Base-by-base conservation (phyloP, 2,888 invertebrate species). In the Aleiodes leptofemur region DNA sequence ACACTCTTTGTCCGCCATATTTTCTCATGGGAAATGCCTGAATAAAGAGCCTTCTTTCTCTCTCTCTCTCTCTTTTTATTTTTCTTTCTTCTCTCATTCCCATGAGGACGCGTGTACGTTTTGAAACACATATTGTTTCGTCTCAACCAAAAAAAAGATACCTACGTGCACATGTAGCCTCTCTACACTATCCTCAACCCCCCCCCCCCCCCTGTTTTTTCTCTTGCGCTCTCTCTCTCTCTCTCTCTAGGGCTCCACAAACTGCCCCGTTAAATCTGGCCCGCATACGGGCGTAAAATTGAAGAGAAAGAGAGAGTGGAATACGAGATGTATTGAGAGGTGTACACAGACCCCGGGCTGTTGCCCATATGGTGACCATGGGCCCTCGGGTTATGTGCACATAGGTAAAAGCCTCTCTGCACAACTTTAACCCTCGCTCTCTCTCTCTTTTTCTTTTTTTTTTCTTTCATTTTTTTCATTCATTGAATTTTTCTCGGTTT, bases 311-410 rank as follows among this genome's bases (percentile, higher is more conserved):
- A 50, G 13, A 57, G 57, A 69, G 14, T n/a, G 53, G 13, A 66
- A 66, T 66, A 66, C 68, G 68, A 68, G 50, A 51, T 31, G 50
- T 50, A 59, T 29, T 68, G 68, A 59, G 68, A 76, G 69, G 69
- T 72, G 69, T 43, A 76, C 74, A 81, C 78, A 74, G 76, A 81
- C 85, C 85, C 81, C 82, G 82, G 85, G 83, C 85, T 86, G 87
- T 82, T 78, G 86, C 85, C 88, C 88, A 89, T 88, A 88, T 89
- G 88, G 87, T 86, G 85, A 86, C 80, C 84, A 85, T 83, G 74
- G 74, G 80, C 84, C 82, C 82, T 77, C 78, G 80, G 83, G 81
- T 78, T 69, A 81, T 83, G 84, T 83, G 72, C 70, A 84, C 83
- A 78, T 80, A 80, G 80, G 79, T 80, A 82, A 84, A 80, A 81